Evolutionary conservation across 2,888 invertebrate species (phyloP).

Genomic region (Drosophila leonis): DNA sequence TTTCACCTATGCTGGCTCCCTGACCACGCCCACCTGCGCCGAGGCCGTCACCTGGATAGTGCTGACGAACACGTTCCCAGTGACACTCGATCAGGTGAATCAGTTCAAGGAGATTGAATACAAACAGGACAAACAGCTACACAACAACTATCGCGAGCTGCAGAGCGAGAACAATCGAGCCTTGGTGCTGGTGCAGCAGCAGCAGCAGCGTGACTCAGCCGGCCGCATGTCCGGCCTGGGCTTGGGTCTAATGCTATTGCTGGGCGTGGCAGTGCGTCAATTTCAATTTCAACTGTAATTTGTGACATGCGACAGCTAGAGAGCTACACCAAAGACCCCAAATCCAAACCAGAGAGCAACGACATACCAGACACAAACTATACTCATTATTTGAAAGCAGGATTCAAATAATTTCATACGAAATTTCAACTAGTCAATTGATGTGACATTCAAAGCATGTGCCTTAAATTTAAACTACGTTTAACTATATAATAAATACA

Average conservation of each 20-base stretch:
- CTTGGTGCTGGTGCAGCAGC: slow-evolving; percentile 57
- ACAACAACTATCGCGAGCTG: slow-evolving; percentile 85
- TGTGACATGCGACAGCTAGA: not conserved
- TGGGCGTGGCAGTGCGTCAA: slow-evolving; percentile 34
- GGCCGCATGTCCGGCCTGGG: slow-evolving; percentile 34
- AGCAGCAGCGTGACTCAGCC: slow-evolving; percentile 40
- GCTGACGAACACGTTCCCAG: slow-evolving; percentile 86
- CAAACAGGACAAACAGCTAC: slow-evolving; percentile 82
- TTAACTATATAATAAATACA: slow-evolving; percentile 41
- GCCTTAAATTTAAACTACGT: slow-evolving; percentile 56
- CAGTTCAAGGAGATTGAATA: slow-evolving; percentile 84
- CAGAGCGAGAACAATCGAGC: slow-evolving; percentile 81
- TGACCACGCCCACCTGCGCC: slow-evolving; percentile 91
- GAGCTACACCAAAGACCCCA: slow-evolving; percentile 60
- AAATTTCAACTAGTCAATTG: slow-evolving; percentile 69
- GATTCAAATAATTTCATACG: slow-evolving; percentile 49
- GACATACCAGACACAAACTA: slow-evolving; percentile 55
- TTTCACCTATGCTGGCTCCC: slow-evolving; percentile 89
- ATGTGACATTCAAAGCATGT: slow-evolving; percentile 65
- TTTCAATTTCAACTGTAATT: slow-evolving; percentile 27
- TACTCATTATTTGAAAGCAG: slow-evolving; percentile 63
- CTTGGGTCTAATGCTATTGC: slow-evolving; percentile 43
- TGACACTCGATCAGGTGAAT: slow-evolving; percentile 86
- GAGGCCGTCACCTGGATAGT: slow-evolving; percentile 92
- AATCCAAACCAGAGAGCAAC: slow-evolving; percentile 34